Conservation (phyloP, 2,888 invertebrate species). For the Drosophila birchii region DNA sequence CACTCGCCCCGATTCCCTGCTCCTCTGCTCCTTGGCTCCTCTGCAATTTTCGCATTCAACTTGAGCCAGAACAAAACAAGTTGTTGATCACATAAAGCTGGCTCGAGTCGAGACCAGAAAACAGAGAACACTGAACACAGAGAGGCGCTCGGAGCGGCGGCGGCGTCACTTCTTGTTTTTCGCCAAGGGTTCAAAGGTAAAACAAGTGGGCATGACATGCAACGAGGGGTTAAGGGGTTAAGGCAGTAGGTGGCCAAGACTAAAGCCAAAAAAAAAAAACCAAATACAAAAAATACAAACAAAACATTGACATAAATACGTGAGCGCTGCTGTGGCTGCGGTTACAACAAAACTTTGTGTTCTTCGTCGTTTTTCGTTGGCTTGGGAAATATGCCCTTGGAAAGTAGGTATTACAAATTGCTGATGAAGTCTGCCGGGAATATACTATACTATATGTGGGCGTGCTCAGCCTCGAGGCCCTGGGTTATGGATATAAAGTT, state of each 20-base stretch:
- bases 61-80: slow-evolving; percentile 74
- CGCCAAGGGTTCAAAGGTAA: slow-evolving; percentile 71
- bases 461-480: slow-evolving; percentile 8
- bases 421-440: slow-evolving; percentile 49
- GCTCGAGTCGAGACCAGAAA: slow-evolving; percentile 42
- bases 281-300: slow-evolving; percentile 48
- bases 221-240: slow-evolving; percentile 42
- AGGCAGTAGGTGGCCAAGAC: slow-evolving; percentile 36
- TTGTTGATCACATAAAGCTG: slow-evolving; percentile 77
- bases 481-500: not conserved
- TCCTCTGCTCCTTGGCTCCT: slow-evolving; percentile 1
- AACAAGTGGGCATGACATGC: slow-evolving; percentile 76
- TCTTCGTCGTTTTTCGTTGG: slow-evolving; percentile 14
- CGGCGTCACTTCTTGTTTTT: slow-evolving; percentile 59
- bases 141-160: slow-evolving; percentile 28
- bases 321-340: slow-evolving; percentile 55
- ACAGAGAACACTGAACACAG: slow-evolving; percentile 22
- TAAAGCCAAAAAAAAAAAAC: slow-evolving; percentile 45
- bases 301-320: slow-evolving; percentile 79
- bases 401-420: slow-evolving; percentile 61
- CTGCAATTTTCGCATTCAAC: slow-evolving; percentile 67
- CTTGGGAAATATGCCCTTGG: slow-evolving; percentile 47
- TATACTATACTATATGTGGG: slow-evolving; percentile 21
- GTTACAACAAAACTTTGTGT: slow-evolving; percentile 57
- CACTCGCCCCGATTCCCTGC: not conserved